These are phyloP conservation scores for Cossypha heuglini DNA, from an alignment of 2,797 vertebrate species.

Conservation along the genomic window DNA sequence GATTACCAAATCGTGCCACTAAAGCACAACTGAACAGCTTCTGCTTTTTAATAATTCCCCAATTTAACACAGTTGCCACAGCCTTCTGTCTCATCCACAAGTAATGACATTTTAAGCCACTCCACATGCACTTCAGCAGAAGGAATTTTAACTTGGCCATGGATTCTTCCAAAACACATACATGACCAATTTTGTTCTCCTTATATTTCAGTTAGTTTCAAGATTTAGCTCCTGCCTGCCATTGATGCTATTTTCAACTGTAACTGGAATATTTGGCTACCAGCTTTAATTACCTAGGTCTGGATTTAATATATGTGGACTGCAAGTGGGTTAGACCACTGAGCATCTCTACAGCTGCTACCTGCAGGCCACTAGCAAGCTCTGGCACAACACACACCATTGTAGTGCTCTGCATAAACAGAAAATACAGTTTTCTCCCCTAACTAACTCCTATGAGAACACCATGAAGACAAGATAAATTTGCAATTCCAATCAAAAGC, in stretches of 20 bases:
- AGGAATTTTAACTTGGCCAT: background rate
- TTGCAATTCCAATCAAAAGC: background rate
- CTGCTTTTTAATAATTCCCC: background rate
- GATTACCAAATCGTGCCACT: background rate
- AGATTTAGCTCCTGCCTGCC: background rate
- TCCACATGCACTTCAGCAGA: background rate
- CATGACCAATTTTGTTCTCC: background rate
- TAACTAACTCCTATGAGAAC: background rate
- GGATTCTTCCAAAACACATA: background rate
- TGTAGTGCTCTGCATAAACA: background rate
- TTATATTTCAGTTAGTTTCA: background rate
- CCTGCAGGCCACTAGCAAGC: background rate
- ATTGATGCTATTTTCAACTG: background rate
- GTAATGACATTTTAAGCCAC: background rate
- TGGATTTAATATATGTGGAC: background rate
- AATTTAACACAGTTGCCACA: background rate
- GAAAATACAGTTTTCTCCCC: background rate
- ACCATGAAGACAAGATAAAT: background rate
- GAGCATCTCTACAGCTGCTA: background rate
- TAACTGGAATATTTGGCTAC: background rate
- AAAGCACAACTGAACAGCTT: background rate
- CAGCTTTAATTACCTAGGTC: background rate
- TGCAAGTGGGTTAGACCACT: background rate
- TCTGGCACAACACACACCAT: background rate
- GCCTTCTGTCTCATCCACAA: background rate